phyloP scores from a whole-genome alignment of 2,888 invertebrate genomes.

The Scaptomyza cyrtandrae region DNA sequence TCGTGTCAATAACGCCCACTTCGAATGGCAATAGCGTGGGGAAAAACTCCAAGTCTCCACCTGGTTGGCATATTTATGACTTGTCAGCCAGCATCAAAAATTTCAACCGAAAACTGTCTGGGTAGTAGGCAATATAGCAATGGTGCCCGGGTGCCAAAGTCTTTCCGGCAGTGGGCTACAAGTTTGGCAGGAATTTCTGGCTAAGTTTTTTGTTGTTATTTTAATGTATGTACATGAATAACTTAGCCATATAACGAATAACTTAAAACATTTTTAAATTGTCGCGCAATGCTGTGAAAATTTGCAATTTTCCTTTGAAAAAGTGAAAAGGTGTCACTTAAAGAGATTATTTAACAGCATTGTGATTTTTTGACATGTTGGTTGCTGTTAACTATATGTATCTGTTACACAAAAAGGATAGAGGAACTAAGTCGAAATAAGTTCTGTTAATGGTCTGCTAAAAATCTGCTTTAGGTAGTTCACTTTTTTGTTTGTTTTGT shows the following conservation, averaged over 20 bases:
- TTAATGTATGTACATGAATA: conserved; percentile 54
- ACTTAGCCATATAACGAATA: conserved; percentile 33
- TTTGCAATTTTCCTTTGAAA: conserved; percentile 15
- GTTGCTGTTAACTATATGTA: not conserved
- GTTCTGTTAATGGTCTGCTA: not conserved
- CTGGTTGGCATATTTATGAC: conserved; percentile 65
- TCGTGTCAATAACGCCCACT: conserved; percentile 58
- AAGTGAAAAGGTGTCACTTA: conserved; percentile 25
- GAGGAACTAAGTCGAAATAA: not conserved
- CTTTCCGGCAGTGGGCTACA: conserved; percentile 62
- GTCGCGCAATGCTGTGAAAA: conserved; percentile 16
- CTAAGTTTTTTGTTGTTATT: conserved; percentile 36
- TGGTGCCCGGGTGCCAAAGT: conserved; percentile 13
- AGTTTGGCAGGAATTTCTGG: conserved; percentile 75
- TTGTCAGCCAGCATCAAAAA: conserved; percentile 45
- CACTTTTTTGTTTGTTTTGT: not conserved
- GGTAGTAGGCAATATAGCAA: conserved; percentile 41
- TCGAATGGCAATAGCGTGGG: conserved; percentile 9
- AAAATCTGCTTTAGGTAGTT: not conserved
- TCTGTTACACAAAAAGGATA: not conserved
- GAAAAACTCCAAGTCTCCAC: conserved; percentile 38
- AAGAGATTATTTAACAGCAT: conserved; percentile 17
- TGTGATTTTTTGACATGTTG: not conserved
- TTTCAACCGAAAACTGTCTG: conserved; percentile 46
- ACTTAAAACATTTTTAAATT: conserved; percentile 17